Base-by-base conservation (phyloP, 37 sponge, comb jelly and placozoan species). In the Chondrilla cf. caribensis region DNA sequence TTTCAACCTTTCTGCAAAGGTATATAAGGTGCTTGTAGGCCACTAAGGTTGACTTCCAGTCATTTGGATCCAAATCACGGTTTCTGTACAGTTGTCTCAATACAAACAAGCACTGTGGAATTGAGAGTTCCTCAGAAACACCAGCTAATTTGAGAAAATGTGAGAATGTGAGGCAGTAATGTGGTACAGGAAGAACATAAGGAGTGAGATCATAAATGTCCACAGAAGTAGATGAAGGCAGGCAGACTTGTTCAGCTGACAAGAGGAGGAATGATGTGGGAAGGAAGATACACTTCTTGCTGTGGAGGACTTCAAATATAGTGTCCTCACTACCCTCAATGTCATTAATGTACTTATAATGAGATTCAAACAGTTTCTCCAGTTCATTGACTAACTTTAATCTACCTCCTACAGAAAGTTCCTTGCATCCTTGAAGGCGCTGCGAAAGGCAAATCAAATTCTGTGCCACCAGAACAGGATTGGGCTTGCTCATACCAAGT, bases 111-210 rank as follows among this genome's bases (percentile, higher is more conserved):
- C 76, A 73, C 2, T 73, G 76, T 41, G 41, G 24, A 39, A 73
- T 73, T 1, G 39, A 41, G 25, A 73, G 25, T 9, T 38, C 9
- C 21, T 42, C 44, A 43, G 76, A 6, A 14, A 42, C 41, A 43
- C 76, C 76, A n/a, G 44, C 44, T 73, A 73, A 17, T 21, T 73
- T 42, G 1, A 73, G 44, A 37, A 73, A 73, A 41, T 19, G 36
- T 39, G 24, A 41, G 0, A 73, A 42, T 43, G 43, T 4, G 21
- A 11, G 19, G 36, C 76, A 73, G 11, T 40, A 73, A 36, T 19
- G 8, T 36, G 76, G 76, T 11, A 73, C 76, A 1, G 39, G 24
- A 21, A 19, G n/a, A n/a, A 73, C 25, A 7, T 42, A 40, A 43
- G 76, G 44, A 7, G 1, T 11, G n/a, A 73, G 25, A 37, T 73